Evolutionary conservation across 30 jellyfish, hydroid and myxozoan genomes (phyloP), one percentile per base, ranked within the genome.

Genomic region (Turritopsis rubra): DNA sequence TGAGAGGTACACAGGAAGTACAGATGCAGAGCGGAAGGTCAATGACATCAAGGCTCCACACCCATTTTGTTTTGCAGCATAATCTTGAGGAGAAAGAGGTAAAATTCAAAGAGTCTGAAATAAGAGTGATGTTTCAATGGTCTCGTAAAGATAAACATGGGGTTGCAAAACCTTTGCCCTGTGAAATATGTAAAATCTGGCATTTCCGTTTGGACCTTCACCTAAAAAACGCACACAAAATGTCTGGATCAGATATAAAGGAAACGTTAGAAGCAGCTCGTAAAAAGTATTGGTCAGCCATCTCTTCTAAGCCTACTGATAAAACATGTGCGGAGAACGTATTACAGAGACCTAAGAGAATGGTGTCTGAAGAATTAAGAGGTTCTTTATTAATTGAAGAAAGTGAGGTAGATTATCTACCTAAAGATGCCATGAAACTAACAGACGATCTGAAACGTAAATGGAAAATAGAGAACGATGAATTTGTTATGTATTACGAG

Each of bases 111-210:
- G 78, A 80, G 31, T 28, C 75, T 21, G 87, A 80, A 1, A 0
- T 80, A 28, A 54, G 87, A 65, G 81, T 80, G 70, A 52, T 80
- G 76, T 53, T 16, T 79, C 75, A 41, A 0, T 80, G 87, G 87
- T 0, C 87, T 0, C 41, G 28, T 16, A 80, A 52, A 0, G 31
- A 80, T 0, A 52, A 80, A 0, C 87, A 80, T 65, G 87, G 87
- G 29, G 0, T 52, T 0, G 1, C 87, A 1, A 80, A 80, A 1
- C 87, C 87, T 22, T 53, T 80, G 70, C 87, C 87, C 1, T 80
- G 87, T 29, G 24, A 22, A 52, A 28, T 80, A 7, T 80, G 87
- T n/a, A 19, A 53, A 1, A 65, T 28, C 16, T 80, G 87, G 87
- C 87, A 80, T 3, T 0, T 1, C 1, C 78, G 87, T 1, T 65